phyloP scores from a whole-genome alignment of 2,888 invertebrate genomes.

The Caenorhabditis japonica region DNA sequence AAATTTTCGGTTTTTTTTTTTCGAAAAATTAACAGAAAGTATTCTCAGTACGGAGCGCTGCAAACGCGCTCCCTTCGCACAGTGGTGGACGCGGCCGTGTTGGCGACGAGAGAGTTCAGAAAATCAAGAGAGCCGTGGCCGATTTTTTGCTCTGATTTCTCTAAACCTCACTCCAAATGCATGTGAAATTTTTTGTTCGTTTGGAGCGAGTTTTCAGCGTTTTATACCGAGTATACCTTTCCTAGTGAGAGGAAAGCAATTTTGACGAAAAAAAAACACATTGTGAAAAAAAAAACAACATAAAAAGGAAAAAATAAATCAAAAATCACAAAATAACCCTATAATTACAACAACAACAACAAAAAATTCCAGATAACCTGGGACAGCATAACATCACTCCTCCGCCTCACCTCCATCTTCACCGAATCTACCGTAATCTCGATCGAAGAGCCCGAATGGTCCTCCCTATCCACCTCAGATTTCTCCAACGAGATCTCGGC shows the following conservation, averaged over 20 bases:
- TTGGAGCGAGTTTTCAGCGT: too few species aligned
- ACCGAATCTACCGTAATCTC: constrained; percentile 45
- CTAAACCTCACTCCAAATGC: too few species aligned
- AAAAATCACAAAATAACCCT: neutral
- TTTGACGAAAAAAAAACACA: neutral
- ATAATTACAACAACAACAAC: neutral
- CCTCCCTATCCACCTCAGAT: constrained; percentile 19
- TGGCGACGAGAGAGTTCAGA: too few species aligned
- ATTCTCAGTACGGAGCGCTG: too few species aligned
- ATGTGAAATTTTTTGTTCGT: too few species aligned
- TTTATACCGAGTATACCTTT: too few species aligned
- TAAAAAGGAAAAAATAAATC: neutral
- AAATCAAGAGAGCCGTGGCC: too few species aligned
- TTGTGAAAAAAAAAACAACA: neutral
- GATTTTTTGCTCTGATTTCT: too few species aligned
- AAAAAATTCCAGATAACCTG: constrained; percentile 86
- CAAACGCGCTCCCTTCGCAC: too few species aligned
- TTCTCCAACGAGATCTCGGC: constrained; percentile 54
- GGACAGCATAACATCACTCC: constrained; percentile 92
- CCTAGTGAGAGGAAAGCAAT: neutral
- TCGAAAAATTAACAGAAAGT: too few species aligned
- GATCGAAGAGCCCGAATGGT: constrained; percentile 61
- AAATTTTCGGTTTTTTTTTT: too few species aligned
- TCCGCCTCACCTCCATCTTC: constrained; percentile 93
- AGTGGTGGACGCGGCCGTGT: too few species aligned